These are phyloP conservation scores for Stenopsyche tienmushanensis DNA, from an alignment of 1,140 invertebrate genomes.

Conservation along the genomic window DNA sequence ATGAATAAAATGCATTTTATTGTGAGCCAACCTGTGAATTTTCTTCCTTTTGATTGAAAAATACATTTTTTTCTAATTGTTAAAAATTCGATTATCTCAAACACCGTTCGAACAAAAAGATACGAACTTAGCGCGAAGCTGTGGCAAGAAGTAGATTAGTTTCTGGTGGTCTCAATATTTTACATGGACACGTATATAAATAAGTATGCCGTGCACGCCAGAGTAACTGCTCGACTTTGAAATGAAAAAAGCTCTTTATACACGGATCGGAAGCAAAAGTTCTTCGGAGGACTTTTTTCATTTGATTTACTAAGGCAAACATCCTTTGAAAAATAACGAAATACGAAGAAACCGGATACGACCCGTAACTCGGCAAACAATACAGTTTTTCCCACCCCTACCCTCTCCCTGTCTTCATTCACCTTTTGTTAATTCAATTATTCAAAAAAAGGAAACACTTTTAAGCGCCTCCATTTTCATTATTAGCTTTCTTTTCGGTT, in stretches of 20 bases:
- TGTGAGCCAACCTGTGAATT: too few species aligned
- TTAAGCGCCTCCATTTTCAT: not conserved
- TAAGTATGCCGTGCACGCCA: too few species aligned
- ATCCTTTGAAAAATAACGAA: slow-evolving; percentile 1
- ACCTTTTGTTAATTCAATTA: slow-evolving; percentile 11
- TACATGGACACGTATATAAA: too few species aligned
- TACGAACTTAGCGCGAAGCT: not conserved
- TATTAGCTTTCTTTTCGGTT: not conserved
- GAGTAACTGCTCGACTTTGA: too few species aligned
- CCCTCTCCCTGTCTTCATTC: not conserved
- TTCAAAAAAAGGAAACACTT: not conserved
- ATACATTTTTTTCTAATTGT: too few species aligned
- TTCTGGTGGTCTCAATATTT: too few species aligned
- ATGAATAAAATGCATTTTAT: too few species aligned
- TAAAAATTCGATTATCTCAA: too few species aligned
- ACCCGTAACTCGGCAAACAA: slow-evolving; percentile 7
- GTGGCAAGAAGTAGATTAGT: not conserved
- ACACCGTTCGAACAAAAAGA: too few species aligned
- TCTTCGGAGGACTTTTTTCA: not conserved
- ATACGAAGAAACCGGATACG: not conserved
- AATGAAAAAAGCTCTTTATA: too few species aligned
- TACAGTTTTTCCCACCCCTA: not conserved
- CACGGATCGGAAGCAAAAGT: too few species aligned
- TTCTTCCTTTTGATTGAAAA: too few species aligned
- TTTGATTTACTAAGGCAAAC: slow-evolving; percentile 9